A percentile compares a stretch with the other conserved stretches of the same genome.
These are phyloP conservation scores for Calycopis cecrops DNA, from an alignment of 1,140 invertebrate species.

Conservation along the genomic window DNA sequence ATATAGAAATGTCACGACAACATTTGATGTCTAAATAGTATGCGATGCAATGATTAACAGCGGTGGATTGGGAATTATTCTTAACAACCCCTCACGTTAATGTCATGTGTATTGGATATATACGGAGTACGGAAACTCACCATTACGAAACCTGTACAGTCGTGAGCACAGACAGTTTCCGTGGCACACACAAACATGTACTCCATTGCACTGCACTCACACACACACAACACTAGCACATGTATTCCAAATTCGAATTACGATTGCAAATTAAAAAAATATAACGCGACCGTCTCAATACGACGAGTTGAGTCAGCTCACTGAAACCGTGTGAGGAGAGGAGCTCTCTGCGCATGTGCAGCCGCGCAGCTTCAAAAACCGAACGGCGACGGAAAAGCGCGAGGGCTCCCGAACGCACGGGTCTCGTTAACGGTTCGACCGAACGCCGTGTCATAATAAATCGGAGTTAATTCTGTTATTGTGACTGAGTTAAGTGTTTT, in stretches of 20 bases:
- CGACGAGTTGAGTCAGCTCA: constrained; percentile 45
- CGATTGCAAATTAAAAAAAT: constrained; percentile 22
- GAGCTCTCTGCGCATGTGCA: constrained; percentile 53
- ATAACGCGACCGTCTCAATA: constrained; percentile 37
- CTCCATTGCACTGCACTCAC: constrained; percentile 23
- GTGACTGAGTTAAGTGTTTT: constrained; percentile 26
- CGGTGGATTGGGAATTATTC: too few relatives aligned
- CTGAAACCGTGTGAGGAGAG: constrained; percentile 49
- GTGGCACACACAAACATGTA: constrained; percentile 26
- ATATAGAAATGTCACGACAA: too few relatives aligned
- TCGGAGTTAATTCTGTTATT: constrained; percentile 62
- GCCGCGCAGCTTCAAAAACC: constrained; percentile 52
- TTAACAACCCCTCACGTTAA: too few relatives aligned
- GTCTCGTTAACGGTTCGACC: constrained; percentile 52
- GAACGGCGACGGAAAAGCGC: constrained; percentile 32
- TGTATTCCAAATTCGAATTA: constrained; percentile 23
- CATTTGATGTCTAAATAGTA: too few relatives aligned
- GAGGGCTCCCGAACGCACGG: constrained; percentile 40
- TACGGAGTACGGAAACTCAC: constrained; percentile 25
- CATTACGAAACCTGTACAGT: constrained; percentile 27
- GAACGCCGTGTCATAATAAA: constrained; percentile 53
- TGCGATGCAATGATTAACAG: too few relatives aligned
- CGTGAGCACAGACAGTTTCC: constrained; percentile 19
- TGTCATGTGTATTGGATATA: too few relatives aligned
- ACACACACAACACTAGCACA: constrained; percentile 33